Evolutionary conservation across 1,140 invertebrate genomes (phyloP), one percentile per base, ranked within the genome.

Genomic region (Eumeta japonica): DNA sequence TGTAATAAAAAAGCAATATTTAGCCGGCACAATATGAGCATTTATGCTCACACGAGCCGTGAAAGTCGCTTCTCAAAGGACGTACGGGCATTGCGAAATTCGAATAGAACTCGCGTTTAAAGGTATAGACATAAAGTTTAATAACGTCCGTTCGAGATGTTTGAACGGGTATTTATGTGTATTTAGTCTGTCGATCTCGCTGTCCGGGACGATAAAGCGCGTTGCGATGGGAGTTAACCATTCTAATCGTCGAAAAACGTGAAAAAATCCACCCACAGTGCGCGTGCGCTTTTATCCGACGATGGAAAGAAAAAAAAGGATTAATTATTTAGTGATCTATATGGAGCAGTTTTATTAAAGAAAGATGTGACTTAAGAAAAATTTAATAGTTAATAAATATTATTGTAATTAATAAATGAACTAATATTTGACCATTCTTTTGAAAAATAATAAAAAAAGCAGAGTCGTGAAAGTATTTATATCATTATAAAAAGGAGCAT

Each of bases 241-340:
- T 58, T 58, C 60, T 67, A 71, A 66, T 67, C 58, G 55, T 44
- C 34, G 56, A 58, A 60, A 64, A 71, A 64, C 66, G 63, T 71
- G 62, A 71, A 71, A 66, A 71, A 64, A 64, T 66, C 58, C 66
- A 60, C 63, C 62, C 63, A 65, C 55, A 50, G 44, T 37, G 52
- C 63, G 63, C 63, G 66, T 66, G 63, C 63, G 56, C 58, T 36
- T 38, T 44, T 43, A 42, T 43, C 30, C 43, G 41, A n/a, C 35
- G 35, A 43, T 40, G 20, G n/a, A 43, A 52, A 62, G 60, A 59
- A 53, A 51, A 48, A 20, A 41, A 45, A 50, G 33, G 39, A 45
- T 41, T 37, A 31, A 30, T 37, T 34, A 35, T 35, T 30, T 16
- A 3, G 16, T 3, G 19, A 34, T 28, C 11, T 28, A 15, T 33